A percentile compares a stretch with the other conserved stretches of the same genome.
These are phyloP conservation scores for Ceratosolen solmsi DNA, from an alignment of 1,140 invertebrate species.

Conservation along the genomic window DNA sequence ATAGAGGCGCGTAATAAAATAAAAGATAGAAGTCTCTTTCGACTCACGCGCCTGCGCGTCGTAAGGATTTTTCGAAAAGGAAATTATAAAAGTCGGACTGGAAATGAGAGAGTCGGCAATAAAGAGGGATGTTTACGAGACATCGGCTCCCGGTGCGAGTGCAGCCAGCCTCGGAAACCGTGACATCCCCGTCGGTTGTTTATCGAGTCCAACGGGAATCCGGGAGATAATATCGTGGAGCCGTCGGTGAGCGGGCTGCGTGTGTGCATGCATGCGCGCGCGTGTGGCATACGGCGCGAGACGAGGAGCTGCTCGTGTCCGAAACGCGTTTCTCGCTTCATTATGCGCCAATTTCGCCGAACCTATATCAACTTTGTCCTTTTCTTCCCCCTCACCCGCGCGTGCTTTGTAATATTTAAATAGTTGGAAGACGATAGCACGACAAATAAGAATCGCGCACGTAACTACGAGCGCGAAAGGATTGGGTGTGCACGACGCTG, in stretches of 20 bases:
- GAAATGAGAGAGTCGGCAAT: slow-evolving; percentile 65
- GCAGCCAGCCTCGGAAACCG: slow-evolving; percentile 46
- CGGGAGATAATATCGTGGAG: slow-evolving; percentile 64
- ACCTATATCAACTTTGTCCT: slow-evolving; percentile 55
- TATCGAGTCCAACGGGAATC: slow-evolving; percentile 69
- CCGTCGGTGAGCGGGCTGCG: background rate
- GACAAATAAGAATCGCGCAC: slow-evolving; percentile 29
- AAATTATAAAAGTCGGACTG: slow-evolving; percentile 67
- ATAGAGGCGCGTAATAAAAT: slow-evolving; percentile 43
- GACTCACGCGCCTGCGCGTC: slow-evolving; percentile 24
- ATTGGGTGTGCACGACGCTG: slow-evolving; percentile 1
- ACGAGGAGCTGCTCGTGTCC: slow-evolving; percentile 50
- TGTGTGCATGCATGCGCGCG: background rate
- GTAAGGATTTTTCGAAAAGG: slow-evolving; percentile 62
- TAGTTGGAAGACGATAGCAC: background rate
- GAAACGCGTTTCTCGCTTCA: slow-evolving; percentile 2
- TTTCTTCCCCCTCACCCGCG: slow-evolving; percentile 27
- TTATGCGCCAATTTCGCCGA: slow-evolving; percentile 27
- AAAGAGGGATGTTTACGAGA: slow-evolving; percentile 70
- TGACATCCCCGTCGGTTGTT: slow-evolving; percentile 62
- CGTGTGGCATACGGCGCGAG: slow-evolving; percentile 51
- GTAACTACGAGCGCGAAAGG: background rate
- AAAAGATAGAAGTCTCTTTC: slow-evolving; percentile 46
- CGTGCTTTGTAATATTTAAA: slow-evolving; percentile 19
- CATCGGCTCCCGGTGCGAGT: slow-evolving; percentile 61